Base-by-base conservation (phyloP, 2,113 vertebrate species). In the Alosa alosa region DNA sequence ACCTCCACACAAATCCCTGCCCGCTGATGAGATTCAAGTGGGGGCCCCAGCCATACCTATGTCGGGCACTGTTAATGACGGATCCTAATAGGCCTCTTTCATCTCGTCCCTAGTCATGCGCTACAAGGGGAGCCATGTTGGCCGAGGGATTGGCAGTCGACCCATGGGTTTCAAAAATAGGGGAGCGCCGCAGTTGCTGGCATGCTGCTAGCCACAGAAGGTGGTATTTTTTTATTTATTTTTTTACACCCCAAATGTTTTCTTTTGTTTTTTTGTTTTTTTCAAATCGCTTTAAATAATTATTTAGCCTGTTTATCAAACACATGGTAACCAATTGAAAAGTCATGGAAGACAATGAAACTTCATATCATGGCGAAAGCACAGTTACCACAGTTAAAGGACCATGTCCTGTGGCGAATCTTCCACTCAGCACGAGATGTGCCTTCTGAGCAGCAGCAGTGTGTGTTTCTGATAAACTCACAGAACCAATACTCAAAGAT, bases 51-150 rank as follows among this genome's bases (percentile, higher is more conserved):
- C 49, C 20, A 18, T 83, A 11, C 49, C 49, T 83, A n/a, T 36
- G 25, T 46, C 18, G 20, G 52, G 46, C 46, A 31, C 41, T 81
- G 82, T 39, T 88, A 81, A 86, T 83, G 84, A 83, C 31, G 84
- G 84, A 49, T 84, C 47, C n/a, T 83, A 50, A 85, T 84, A 78
- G 82, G 75, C 52, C 83, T 6, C 86, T 87, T 84, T 84, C 78
- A 82, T 84, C 55, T 64, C 49, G 15, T 47, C 83, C 72, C 41
- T 47, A 44, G 55, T 60, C 45, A 81, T 64, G n/a, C 83, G 15
- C 2, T 18, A 22, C 55, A 52, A 44, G 41, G 55, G 50, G 41
- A 31, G 78, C 75, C 25, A 39, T 36, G 46, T 60, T 22, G 52
- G 52, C 36, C n/a, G n/a, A 25, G 64, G 31, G 22, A 50, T 60